Conservation (phyloP, 2,888 invertebrate genomes). For the Xanthia togata region DNA sequence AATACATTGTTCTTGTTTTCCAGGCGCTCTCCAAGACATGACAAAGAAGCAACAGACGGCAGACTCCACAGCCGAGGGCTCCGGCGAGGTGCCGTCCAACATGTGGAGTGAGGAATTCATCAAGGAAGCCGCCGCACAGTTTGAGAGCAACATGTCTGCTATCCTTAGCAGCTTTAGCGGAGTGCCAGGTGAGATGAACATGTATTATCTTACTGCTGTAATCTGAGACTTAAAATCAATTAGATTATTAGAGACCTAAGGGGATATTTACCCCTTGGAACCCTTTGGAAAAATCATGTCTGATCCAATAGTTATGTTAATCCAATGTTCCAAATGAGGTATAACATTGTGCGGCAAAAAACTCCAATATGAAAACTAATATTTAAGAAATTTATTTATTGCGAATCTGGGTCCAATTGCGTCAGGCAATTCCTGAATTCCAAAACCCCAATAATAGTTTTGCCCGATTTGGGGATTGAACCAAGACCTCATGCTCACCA, state of each 20-base stretch:
- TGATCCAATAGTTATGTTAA: not conserved
- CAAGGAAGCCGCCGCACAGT: constrained; percentile 92
- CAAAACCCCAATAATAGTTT: not conserved
- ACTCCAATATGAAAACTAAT: too few relatives aligned
- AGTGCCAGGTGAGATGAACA: constrained; percentile 78
- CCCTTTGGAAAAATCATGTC: not conserved
- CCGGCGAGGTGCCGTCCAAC: constrained; percentile 82
- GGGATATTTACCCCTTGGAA: too few relatives aligned
- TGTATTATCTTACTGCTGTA: not conserved
- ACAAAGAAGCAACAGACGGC: constrained; percentile 75
- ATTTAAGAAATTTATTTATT: too few relatives aligned
- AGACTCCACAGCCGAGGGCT: constrained; percentile 58
- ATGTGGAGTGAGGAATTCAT: constrained; percentile 94
- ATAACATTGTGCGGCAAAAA: not conserved
- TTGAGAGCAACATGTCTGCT: constrained; percentile 92
- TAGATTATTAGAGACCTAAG: too few relatives aligned
- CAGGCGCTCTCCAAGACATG: constrained; percentile 92
- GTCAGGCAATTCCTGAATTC: not conserved
- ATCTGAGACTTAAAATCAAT: not conserved
- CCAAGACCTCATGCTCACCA: too few relatives aligned
- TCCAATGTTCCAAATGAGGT: not conserved
- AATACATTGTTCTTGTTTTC: not conserved
- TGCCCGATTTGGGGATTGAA: not conserved
- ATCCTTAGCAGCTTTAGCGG: constrained; percentile 88
- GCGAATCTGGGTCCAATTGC: too few relatives aligned